These are phyloP conservation scores for Brenthis ino DNA, from an alignment of 2,888 invertebrate genomes.

Conservation along the genomic window DNA sequence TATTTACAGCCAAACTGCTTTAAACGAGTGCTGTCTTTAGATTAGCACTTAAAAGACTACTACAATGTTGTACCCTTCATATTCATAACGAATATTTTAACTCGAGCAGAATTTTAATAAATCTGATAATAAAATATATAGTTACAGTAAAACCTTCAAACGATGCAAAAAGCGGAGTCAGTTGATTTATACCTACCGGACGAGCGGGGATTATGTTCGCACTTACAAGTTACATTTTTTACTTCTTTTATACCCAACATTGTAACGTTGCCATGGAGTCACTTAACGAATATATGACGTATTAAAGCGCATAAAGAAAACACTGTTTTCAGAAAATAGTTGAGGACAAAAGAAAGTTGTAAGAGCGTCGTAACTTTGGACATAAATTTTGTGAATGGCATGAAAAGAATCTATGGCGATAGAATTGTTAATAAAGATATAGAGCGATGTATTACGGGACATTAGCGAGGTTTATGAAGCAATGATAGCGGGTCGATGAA, in stretches of 20 bases:
- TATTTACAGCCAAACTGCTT: slow-evolving; percentile 42
- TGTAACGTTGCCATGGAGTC: slow-evolving; percentile 66
- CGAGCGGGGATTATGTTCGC: slow-evolving; percentile 63
- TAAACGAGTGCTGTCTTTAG: slow-evolving; percentile 39
- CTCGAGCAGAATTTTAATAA: slow-evolving; percentile 62
- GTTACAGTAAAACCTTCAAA: slow-evolving; percentile 57
- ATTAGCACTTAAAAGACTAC: slow-evolving; percentile 31
- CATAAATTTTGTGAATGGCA: slow-evolving; percentile 77
- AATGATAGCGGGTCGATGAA: slow-evolving; percentile 64
- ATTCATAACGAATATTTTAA: slow-evolving; percentile 53
- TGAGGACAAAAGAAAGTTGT: slow-evolving; percentile 75
- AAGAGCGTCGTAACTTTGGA: slow-evolving; percentile 73
- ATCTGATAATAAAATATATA: slow-evolving; percentile 63
- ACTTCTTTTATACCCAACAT: slow-evolving; percentile 72
- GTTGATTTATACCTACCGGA: slow-evolving; percentile 75
- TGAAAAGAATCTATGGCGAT: slow-evolving; percentile 73
- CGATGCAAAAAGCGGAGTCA: slow-evolving; percentile 60
- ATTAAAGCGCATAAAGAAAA: slow-evolving; percentile 80
- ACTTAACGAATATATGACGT: slow-evolving; percentile 78
- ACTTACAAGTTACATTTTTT: slow-evolving; percentile 66
- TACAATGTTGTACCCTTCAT: slow-evolving; percentile 59
- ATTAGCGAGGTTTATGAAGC: slow-evolving; percentile 74
- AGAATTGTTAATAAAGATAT: slow-evolving; percentile 82
- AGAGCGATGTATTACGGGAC: slow-evolving; percentile 75
- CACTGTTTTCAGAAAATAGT: slow-evolving; percentile 80